phyloP scores from a whole-genome alignment of 2,113 vertebrate species.

The Myotis yumanensis region DNA sequence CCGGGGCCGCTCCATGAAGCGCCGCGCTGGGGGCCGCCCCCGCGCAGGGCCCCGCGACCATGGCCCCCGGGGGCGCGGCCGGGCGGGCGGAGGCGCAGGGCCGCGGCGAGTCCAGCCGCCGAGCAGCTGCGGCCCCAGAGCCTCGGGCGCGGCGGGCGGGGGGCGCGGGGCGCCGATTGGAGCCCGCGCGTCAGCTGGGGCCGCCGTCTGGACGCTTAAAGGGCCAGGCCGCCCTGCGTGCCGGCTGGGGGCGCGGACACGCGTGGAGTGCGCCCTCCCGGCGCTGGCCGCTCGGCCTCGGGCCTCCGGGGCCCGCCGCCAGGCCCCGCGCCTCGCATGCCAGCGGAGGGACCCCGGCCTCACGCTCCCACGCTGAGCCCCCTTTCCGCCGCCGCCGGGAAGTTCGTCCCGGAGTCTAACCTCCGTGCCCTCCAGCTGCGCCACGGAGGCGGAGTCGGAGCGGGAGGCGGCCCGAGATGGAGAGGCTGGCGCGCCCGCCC shows the following conservation, averaged over 20 bases:
- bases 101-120: slow-evolving; percentile 63
- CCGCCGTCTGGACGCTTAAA: slow-evolving; percentile 92
- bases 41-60: slow-evolving; percentile 75
- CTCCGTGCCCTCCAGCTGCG: neutral
- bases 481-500: neutral
- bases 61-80: slow-evolving; percentile 76
- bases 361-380: neutral
- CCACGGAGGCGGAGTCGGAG: slow-evolving; percentile 21
- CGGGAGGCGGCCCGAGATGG: neutral
- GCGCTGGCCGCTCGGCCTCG: neutral
- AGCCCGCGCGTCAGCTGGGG: slow-evolving; percentile 92
- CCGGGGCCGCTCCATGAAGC: slow-evolving; percentile 77
- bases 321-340: neutral
- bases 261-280: slow-evolving; percentile 9
- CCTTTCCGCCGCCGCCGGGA: neutral
- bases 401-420: slow-evolving; percentile 20
- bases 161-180: slow-evolving; percentile 89
- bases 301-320: neutral
- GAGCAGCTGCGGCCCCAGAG: slow-evolving; percentile 75
- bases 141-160: slow-evolving; percentile 75
- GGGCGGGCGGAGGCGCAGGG: slow-evolving; percentile 71
- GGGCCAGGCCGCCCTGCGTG: slow-evolving; percentile 83
- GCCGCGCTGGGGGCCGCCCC: slow-evolving; percentile 76
- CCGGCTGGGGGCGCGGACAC: slow-evolving; percentile 60
- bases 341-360: neutral